Percentiles rank a stretch among this genome's conserved stretches.
Conservation (phyloP, 2,113 vertebrate genomes). For the Passer montanus region DNA sequence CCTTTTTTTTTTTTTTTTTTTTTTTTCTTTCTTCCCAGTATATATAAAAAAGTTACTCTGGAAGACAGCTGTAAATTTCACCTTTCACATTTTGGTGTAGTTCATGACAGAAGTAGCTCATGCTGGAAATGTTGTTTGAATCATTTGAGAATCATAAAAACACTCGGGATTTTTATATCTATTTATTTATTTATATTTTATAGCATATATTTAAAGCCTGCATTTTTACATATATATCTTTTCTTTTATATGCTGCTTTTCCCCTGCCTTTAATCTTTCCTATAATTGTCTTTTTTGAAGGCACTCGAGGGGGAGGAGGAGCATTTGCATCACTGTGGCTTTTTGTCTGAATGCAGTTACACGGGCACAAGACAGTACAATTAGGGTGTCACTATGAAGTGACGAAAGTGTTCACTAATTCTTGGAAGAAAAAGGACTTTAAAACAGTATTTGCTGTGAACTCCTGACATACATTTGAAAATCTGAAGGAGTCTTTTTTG, state of each 20-base stretch:
- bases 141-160: neutral
- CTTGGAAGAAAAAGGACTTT: neutral
- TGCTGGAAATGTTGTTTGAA: neutral
- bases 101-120: neutral
- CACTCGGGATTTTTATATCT: neutral
- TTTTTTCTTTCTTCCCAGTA: too few species aligned
- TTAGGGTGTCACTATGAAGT: neutral
- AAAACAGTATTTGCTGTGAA: neutral
- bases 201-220: neutral
- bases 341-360: neutral
- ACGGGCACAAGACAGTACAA: neutral
- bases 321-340: slow-evolving; percentile 2
- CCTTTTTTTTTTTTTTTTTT: neutral
- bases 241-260: neutral
- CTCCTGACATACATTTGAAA: neutral
- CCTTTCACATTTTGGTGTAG: neutral
- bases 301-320: neutral
- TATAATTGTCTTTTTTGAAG: neutral
- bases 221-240: neutral
- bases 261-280: neutral
- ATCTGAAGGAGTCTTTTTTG: neutral
- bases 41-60: neutral
- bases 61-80: neutral
- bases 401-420: neutral
- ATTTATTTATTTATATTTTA: neutral